Evolutionary conservation across 2,888 invertebrate species (phyloP).

Genomic region (Stenotaenia linearis): DNA sequence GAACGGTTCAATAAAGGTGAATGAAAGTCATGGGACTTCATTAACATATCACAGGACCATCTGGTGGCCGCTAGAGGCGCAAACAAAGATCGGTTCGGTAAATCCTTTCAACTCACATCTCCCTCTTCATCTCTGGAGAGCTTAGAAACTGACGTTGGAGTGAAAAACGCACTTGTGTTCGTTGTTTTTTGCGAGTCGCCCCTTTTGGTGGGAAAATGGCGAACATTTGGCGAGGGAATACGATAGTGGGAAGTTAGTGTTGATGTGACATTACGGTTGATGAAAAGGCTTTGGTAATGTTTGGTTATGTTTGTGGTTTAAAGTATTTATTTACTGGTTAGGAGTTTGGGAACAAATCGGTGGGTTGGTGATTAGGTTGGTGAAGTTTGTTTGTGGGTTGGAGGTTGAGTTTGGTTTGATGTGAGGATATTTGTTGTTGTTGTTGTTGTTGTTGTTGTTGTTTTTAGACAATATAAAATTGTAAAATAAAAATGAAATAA

Average conservation of each 20-base stretch:
- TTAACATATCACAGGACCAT: slow-evolving; percentile 12
- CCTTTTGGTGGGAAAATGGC: background rate
- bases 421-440: too few relatives aligned
- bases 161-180: slow-evolving; percentile 12
- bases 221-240: background rate
- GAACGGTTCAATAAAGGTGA: background rate
- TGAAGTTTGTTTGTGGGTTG: background rate
- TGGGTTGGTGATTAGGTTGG: background rate
- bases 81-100: background rate
- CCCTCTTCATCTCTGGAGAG: background rate
- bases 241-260: background rate
- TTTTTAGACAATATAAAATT: too few relatives aligned
- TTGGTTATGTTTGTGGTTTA: background rate
- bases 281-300: background rate
- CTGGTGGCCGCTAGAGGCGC: background rate
- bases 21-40: slow-evolving; percentile 16
- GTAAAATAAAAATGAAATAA: too few relatives aligned
- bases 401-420: background rate
- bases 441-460: too few relatives aligned
- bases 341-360: background rate
- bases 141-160: background rate
- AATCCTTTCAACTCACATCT: background rate
- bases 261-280: background rate
- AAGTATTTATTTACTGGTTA: background rate
- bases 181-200: background rate